Evolutionary conservation across 1,140 invertebrate species (phyloP).

Genomic region (Brachionus rubens): DNA sequence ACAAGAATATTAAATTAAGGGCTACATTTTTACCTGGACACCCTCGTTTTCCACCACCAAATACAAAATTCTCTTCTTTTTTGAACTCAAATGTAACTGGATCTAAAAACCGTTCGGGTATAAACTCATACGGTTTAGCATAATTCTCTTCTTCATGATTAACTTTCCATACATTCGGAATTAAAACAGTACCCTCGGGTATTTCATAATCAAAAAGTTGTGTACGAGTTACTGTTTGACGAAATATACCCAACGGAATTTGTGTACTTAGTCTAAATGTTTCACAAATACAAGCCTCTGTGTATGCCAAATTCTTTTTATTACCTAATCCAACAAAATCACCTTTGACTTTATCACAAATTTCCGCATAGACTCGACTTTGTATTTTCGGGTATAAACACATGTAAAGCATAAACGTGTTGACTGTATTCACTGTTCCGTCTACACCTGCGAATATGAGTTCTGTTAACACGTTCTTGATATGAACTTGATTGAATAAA

Average conservation of each 20-base stretch:
- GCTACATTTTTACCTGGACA: conserved; percentile 20
- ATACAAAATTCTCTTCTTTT: not conserved
- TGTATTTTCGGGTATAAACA: not conserved
- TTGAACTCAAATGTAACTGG: not conserved
- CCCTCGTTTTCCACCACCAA: not conserved
- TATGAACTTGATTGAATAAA: not conserved
- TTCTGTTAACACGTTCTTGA: conserved; percentile 1
- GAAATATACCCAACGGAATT: conserved; percentile 5
- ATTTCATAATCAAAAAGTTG: not conserved
- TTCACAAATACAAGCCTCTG: not conserved
- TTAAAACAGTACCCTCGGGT: conserved; percentile 15
- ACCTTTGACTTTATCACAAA: not conserved
- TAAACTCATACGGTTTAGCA: not conserved
- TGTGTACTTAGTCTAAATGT: not conserved
- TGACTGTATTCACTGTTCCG: not conserved
- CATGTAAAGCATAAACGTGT: conserved; percentile 5
- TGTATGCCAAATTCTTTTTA: not conserved
- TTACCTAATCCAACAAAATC: not conserved
- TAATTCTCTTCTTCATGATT: conserved; percentile 31
- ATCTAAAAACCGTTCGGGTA: conserved; percentile 4
- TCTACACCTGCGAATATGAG: not conserved
- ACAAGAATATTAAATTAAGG: conserved; percentile 7
- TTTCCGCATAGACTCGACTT: not conserved
- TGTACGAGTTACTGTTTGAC: not conserved
- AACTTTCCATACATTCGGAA: conserved; percentile 40